A percentile compares a stretch with the other conserved stretches of the same genome.
Evolutionary conservation across 2,113 vertebrate genomes (phyloP).

Genomic region (Rutilus rutilus): DNA sequence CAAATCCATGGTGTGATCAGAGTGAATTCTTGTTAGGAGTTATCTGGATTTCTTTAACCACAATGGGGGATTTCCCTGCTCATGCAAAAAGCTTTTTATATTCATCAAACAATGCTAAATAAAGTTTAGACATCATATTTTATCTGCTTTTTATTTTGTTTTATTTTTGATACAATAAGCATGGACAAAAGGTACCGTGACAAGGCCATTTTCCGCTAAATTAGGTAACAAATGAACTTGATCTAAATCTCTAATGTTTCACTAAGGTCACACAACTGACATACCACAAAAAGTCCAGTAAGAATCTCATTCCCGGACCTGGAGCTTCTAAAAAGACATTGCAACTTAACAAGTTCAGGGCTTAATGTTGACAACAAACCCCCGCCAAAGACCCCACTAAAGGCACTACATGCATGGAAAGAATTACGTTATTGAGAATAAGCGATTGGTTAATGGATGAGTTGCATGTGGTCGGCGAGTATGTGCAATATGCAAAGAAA

Average conservation of each 20-base stretch:
- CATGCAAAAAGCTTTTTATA: neutral
- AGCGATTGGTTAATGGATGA: slow-evolving; percentile 12
- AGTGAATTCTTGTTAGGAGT: neutral
- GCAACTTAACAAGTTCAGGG: neutral
- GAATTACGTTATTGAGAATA: slow-evolving; percentile 3
- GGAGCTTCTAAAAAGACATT: neutral
- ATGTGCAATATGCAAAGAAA: slow-evolving; percentile 38
- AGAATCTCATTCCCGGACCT: neutral
- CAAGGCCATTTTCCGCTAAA: neutral
- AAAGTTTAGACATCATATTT: neutral
- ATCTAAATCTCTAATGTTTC: slow-evolving; percentile 7
- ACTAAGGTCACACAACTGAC: neutral
- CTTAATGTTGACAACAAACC: neutral
- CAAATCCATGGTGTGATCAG: neutral
- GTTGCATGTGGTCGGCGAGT: neutral
- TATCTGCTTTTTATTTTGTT: neutral
- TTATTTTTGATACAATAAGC: neutral
- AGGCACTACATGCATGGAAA: slow-evolving; percentile 4
- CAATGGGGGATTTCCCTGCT: neutral
- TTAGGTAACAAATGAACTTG: slow-evolving; percentile 13
- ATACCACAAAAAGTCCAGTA: neutral
- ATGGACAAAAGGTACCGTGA: neutral
- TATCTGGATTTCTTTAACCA: neutral
- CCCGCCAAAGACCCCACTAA: neutral
- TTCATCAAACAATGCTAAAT: neutral